These are phyloP conservation scores for Tipula confusa DNA, from an alignment of 2,888 invertebrate genomes.

Conservation along the genomic window DNA sequence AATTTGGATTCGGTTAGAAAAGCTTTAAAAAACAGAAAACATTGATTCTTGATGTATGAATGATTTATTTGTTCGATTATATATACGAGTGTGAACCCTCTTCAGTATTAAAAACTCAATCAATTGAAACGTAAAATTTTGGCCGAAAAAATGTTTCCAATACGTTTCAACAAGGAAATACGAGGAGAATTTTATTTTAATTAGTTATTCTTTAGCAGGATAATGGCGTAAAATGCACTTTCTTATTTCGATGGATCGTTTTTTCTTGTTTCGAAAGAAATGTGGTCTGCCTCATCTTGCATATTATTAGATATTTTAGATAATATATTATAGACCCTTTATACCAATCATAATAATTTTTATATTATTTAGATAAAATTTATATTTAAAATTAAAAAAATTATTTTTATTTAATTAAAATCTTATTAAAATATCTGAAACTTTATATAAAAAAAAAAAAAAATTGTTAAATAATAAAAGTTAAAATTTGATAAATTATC, in stretches of 20 bases:
- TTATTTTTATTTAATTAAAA: not conserved
- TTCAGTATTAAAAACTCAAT: not conserved
- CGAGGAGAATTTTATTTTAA: not conserved
- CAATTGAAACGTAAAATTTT: not conserved
- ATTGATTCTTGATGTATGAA: no score
- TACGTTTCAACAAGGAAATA: not conserved
- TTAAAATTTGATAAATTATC: not conserved
- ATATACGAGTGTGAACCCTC: not conserved
- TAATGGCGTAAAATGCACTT: not conserved
- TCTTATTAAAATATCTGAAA: not conserved
- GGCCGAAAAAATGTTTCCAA: not conserved
- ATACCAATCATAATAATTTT: no score
- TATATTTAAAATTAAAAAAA: not conserved
- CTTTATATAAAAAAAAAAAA: not conserved
- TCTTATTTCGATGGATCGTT: no score
- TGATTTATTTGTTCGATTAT: not conserved
- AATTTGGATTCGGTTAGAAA: not conserved
- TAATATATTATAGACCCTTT: no score
- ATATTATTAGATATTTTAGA: no score
- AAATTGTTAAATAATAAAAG: not conserved
- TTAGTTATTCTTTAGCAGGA: not conserved
- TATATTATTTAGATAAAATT: no score
- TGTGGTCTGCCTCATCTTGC: no score
- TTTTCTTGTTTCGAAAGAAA: not conserved
- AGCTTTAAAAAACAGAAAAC: not conserved